Base-by-base conservation (phyloP, 2,113 vertebrate genomes). In the human region DNA sequence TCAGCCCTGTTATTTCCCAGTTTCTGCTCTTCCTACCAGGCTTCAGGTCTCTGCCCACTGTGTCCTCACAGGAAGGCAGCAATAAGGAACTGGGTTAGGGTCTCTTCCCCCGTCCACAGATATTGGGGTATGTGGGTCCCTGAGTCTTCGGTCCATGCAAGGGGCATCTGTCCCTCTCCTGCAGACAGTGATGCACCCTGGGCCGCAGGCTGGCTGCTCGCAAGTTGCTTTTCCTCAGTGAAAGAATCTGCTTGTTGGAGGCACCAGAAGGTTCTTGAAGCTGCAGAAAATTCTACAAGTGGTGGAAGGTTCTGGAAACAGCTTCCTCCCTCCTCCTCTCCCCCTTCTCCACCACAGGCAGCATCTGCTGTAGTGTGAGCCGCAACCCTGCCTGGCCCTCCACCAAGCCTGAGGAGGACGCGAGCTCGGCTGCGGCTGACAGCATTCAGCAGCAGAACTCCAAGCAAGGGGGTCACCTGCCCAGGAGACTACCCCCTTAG, bases 261-360 rank as follows among this genome's bases (percentile, higher is more conserved):
- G 66, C 35, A 25, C 13, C 57, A 90, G 82, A 52, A 70, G 55
- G 61, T 57, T 81, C 32, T 38, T 73, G 55, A 91, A 45, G 72
- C 32, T 23, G 18, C 2, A 9, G 94, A 91, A 90, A 14, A n/a
- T 79, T 93, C 93, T 94, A 68, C 66, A 82, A 82, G 23, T 57
- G 1, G 25, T n/a, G 40, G 76, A 94, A 95, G 32, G 16, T 91
- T 93, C 91, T 97, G 79, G 94, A 91, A 94, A 40, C 0, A 6
- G 10, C 17, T 90, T 87, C 48, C 38, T 76, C 35, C 35, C 32
- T 75, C 18, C 61, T 61, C 9, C 23, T 23, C 48, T 50, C 25
- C 35, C 32, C 20, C 30, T 13, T 52, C 6, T 89, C 40, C 48
- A 40, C 59, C 82, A 61, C 2, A n/a, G 73, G 73, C 78, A 45